Evolutionary conservation across 2,113 vertebrate genomes (phyloP).

Genomic region (Varanus komodoensis): DNA sequence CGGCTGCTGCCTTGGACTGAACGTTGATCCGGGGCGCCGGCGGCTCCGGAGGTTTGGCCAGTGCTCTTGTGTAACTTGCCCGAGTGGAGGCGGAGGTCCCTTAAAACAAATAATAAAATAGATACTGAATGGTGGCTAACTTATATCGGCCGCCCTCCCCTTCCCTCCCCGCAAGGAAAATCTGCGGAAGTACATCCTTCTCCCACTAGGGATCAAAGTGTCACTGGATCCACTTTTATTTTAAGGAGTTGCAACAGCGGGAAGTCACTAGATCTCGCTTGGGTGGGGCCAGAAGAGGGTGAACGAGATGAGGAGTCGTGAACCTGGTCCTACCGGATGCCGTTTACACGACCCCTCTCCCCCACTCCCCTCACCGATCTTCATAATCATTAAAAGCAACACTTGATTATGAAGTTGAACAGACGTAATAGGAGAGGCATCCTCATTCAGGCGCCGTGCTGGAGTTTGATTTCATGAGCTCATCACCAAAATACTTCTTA

Average conservation of each 20-base stretch:
- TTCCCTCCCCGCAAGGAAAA: neutral
- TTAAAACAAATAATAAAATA: neutral
- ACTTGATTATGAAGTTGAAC: slow-evolving; percentile 49
- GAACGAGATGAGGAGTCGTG: neutral
- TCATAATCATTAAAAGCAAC: slow-evolving; percentile 1
- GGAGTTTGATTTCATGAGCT: neutral
- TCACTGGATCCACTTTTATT: slow-evolving; percentile 21
- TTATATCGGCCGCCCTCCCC: neutral
- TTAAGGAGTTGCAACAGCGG: neutral
- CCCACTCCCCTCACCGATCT: no score
- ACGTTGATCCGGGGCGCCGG: neutral
- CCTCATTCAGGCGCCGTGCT: neutral
- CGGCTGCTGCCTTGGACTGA: slow-evolving; percentile 22
- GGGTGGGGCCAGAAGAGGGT: neutral
- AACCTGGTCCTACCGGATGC: neutral
- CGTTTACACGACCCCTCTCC: neutral
- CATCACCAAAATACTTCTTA: neutral
- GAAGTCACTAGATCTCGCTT: neutral
- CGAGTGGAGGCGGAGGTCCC: neutral
- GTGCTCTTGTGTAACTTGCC: neutral
- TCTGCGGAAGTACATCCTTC: slow-evolving; percentile 26
- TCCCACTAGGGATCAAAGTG: slow-evolving; percentile 18
- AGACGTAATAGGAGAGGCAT: slow-evolving; percentile 22
- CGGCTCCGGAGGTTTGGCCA: neutral
- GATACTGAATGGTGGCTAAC: neutral